Percentiles rank a stretch among this genome's conserved stretches.
Conservation (phyloP, 2,888 invertebrate species). For the Phortica okadai region DNA sequence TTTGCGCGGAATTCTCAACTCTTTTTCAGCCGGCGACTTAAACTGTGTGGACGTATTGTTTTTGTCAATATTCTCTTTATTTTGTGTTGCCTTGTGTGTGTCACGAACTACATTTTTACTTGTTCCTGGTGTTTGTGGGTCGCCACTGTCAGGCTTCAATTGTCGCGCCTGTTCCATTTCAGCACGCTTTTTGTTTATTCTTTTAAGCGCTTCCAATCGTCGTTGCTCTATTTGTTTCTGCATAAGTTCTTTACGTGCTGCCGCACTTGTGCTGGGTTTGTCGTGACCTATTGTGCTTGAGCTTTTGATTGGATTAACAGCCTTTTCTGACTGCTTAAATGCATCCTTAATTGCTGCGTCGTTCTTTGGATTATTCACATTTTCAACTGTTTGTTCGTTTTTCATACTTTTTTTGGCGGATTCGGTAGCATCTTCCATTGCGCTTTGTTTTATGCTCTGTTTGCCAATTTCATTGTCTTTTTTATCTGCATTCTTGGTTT, state of each 20-base stretch:
- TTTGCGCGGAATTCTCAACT: not conserved
- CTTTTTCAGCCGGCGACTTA: not conserved
- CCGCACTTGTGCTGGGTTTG: constrained; percentile 55
- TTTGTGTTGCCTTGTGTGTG: not conserved
- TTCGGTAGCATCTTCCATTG: not conserved
- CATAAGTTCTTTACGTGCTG: constrained; percentile 49
- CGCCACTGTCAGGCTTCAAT: constrained; percentile 1
- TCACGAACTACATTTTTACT: not conserved
- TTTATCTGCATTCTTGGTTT: not conserved
- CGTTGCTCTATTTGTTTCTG: constrained; percentile 59
- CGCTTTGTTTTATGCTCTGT: not conserved
- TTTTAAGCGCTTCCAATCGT: constrained; percentile 53
- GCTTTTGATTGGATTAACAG: not conserved
- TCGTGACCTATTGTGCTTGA: not conserved
- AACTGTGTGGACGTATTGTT: not conserved
- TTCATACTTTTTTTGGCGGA: not conserved
- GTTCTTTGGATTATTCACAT: not conserved
- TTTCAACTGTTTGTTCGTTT: not conserved
- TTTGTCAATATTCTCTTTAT: constrained; percentile 16
- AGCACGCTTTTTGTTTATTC: constrained; percentile 52
- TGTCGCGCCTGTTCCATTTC: constrained; percentile 41
- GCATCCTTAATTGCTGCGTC: too few species aligned
- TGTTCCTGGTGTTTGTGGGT: constrained; percentile 28
- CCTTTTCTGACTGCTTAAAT: too few species aligned
- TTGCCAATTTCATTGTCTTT: not conserved